Evolutionary conservation across 2,113 vertebrate genomes (phyloP).

Genomic region (Hymenochirus boettgeri): DNA sequence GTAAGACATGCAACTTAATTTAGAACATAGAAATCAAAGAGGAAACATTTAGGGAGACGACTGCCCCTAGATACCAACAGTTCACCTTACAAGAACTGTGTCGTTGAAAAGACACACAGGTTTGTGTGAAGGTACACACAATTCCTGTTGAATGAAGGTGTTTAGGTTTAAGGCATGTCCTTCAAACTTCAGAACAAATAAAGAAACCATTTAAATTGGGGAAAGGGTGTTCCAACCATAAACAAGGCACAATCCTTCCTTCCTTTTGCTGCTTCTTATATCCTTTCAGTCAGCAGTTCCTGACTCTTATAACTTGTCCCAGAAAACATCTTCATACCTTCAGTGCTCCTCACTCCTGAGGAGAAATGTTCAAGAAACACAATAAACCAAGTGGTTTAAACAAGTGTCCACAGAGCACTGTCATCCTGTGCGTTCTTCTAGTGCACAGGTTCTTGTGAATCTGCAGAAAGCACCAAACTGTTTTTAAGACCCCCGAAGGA

Average conservation of each 20-base stretch:
- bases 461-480: constrained; percentile 69
- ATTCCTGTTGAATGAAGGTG: constrained; percentile 21
- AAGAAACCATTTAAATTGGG: constrained; percentile 36
- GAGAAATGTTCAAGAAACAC: constrained; percentile 59
- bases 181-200: constrained; percentile 24
- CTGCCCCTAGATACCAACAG: constrained; percentile 1
- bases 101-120: constrained; percentile 9
- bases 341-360: constrained; percentile 27
- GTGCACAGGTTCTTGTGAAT: constrained; percentile 55
- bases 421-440: constrained; percentile 10
- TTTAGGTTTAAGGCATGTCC: constrained; percentile 39
- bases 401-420: constrained; percentile 18
- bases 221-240: constrained; percentile 30
- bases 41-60: neutral
- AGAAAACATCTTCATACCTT: constrained; percentile 16
- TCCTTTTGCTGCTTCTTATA: constrained; percentile 26
- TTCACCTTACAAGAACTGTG: constrained; percentile 14
- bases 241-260: constrained; percentile 41
- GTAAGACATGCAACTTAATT: constrained; percentile 32
- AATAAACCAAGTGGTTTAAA: constrained; percentile 64
- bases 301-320: constrained; percentile 15
- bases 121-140: constrained; percentile 3
- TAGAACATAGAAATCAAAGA: constrained; percentile 16
- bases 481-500: constrained; percentile 45
- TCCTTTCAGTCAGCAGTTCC: neutral